Conservation (phyloP, 2,797 vertebrate genomes). For the Poecilia gillii region DNA sequence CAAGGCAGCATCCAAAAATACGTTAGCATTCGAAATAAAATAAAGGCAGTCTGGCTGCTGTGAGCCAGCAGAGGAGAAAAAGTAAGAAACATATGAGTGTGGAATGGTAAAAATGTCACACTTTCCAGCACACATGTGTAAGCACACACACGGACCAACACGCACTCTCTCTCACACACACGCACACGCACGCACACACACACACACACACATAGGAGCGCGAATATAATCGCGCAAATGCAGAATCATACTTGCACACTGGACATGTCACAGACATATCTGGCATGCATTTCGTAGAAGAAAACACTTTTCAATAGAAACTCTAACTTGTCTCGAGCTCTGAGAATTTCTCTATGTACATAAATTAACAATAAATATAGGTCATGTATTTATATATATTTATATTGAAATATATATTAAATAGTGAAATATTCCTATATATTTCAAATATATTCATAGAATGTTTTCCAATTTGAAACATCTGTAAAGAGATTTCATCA, state of each 20-base stretch:
- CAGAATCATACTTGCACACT: conserved; percentile 72
- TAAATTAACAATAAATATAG: conserved; percentile 86
- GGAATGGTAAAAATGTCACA: conserved; percentile 77
- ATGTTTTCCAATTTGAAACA: conserved; percentile 79
- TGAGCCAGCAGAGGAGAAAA: conserved; percentile 61
- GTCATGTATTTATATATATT: conserved; percentile 80
- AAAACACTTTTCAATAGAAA: conserved; percentile 80
- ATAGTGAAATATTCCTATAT: conserved; percentile 83
- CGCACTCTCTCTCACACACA: conserved; percentile 12
- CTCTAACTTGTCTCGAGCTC: conserved; percentile 78
- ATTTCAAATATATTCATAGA: conserved; percentile 84
- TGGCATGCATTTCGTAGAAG: conserved; percentile 76
- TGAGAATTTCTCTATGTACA: conserved; percentile 82
- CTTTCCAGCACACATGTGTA: conserved; percentile 47
- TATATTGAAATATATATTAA: conserved; percentile 77
- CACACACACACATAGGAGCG: conserved; percentile 39
- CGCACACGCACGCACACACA: conserved; percentile 24
- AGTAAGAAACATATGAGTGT: conserved; percentile 63
- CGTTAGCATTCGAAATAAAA: conserved; percentile 72
- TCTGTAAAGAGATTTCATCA: conserved; percentile 82
- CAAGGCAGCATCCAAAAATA: conserved; percentile 71
- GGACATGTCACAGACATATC: conserved; percentile 85
- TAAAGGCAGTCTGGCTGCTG: conserved; percentile 81
- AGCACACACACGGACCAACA: background rate
- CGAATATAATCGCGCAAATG: conserved; percentile 69